Percentiles rank a stretch among this genome's conserved stretches.
Evolutionary conservation across 2,797 vertebrate genomes (phyloP).

Genomic region (Apodemus agrarius): DNA sequence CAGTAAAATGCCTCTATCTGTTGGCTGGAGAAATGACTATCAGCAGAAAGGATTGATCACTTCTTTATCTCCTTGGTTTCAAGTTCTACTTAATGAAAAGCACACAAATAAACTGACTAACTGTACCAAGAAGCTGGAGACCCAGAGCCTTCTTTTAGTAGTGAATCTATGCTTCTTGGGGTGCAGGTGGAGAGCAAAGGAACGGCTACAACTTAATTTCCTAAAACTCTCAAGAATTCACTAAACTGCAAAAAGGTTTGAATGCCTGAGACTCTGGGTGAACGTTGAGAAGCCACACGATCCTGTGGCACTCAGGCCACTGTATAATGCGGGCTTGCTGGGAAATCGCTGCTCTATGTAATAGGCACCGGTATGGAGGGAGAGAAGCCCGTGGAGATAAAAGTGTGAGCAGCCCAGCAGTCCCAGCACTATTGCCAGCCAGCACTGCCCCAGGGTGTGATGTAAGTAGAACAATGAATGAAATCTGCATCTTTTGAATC

Average conservation of each 20-base stretch:
- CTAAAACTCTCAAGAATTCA: constrained; percentile 54
- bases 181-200: neutral
- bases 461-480: constrained; percentile 56
- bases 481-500: constrained; percentile 72
- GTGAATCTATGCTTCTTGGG: neutral
- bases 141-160: constrained; percentile 17
- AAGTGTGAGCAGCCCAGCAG: constrained; percentile 38
- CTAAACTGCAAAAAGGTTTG: constrained; percentile 52
- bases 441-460: constrained; percentile 42
- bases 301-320: neutral
- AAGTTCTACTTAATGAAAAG: constrained; percentile 41
- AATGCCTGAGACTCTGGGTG: constrained; percentile 14
- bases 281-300: neutral
- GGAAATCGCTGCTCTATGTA: constrained; percentile 22
- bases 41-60: neutral
- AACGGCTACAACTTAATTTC: constrained; percentile 37
- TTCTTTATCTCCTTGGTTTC: constrained; percentile 18
- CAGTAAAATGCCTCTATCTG: constrained; percentile 2
- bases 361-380: neutral
- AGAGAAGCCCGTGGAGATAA: constrained; percentile 46
- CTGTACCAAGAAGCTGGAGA: constrained; percentile 17
- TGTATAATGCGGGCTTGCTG: neutral
- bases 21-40: constrained; percentile 35
- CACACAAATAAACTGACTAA: constrained; percentile 31
- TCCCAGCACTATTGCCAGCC: neutral